Evolutionary conservation across 30 jellyfish, hydroid and myxozoan species (phyloP), one percentile per base, ranked within the genome.

Genomic region (Mastigias papua): DNA sequence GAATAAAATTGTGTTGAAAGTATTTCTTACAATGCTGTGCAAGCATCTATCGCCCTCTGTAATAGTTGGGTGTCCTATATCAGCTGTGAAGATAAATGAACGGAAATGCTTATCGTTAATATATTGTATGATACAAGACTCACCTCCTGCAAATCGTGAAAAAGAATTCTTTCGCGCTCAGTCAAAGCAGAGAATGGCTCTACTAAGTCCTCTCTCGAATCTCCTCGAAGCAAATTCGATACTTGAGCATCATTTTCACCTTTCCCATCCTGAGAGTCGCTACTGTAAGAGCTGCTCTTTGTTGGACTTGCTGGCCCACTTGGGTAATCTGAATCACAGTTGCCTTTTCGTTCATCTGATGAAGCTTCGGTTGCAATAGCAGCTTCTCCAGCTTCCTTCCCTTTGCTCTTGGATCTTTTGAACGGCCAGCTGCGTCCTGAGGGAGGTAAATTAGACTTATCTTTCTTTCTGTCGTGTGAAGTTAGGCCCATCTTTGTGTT

Each of bases 391-490:
- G 72, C 54, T 20, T 83, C 92, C 86, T 83, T 83, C 17, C 67
- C 62, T 61, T 71, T 83, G 61, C 81, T 69, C 62, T 83, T 83
- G 32, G 86, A 51, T 57, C 92, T 54, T 48, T 73, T 69, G 80
- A 83, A 83, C 30, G 86, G 92, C 92, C 92, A 83, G 92, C 92
- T 83, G 80, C 92, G 92, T 9, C 92, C 92, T 54, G 87, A 57
- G 31, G 92, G 92, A 61, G 92, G 92, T 21, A 83, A 72, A 33
- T 48, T 20, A 19, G 80, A 37, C 67, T 83, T 83, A 10, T 73
- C 92, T 51, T 83, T 83, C 49, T 75, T 62, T 46, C 82, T 83
- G 54, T 83, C 82, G 48, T 37, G 69, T 29, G 74, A 57, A 71
- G 37, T 54, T 83, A 80, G 90, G 90, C 90, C 90, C 90, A 80